Evolutionary conservation across 2,888 invertebrate genomes (phyloP).

Genomic region (Macrophya annulata): DNA sequence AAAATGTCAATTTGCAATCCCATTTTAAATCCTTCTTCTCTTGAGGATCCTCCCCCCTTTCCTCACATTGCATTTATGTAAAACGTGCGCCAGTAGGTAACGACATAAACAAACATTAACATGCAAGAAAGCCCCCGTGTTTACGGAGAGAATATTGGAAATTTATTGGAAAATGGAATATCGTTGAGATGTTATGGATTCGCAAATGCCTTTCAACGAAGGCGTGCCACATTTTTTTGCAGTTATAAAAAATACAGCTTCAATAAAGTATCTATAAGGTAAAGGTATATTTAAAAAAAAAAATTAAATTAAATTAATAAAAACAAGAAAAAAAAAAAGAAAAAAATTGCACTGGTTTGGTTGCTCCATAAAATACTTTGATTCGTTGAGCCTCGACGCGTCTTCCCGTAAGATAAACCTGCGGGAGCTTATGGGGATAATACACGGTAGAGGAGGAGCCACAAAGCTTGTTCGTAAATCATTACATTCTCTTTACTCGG

Average conservation of each 20-base stretch:
- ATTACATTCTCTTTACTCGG: slow-evolving; percentile 47
- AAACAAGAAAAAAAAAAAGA: not conserved
- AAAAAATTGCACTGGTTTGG: slow-evolving; percentile 15
- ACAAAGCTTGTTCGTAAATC: slow-evolving; percentile 52
- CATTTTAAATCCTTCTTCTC: no score
- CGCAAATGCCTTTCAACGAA: slow-evolving; percentile 9
- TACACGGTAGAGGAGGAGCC: slow-evolving; percentile 49
- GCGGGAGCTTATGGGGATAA: slow-evolving; percentile 24
- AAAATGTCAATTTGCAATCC: no score
- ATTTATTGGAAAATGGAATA: slow-evolving; percentile 39
- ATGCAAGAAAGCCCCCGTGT: slow-evolving; percentile 14
- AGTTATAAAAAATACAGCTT: slow-evolving; percentile 8
- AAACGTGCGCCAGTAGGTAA: slow-evolving; percentile 3
- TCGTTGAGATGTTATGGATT: slow-evolving; percentile 36
- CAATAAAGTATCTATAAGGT: not conserved
- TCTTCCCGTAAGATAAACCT: slow-evolving; percentile 24
- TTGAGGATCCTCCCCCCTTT: no score
- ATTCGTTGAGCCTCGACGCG: slow-evolving; percentile 43
- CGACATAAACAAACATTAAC: slow-evolving; percentile 33
- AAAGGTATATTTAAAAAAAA: not conserved
- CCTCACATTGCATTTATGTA: not conserved
- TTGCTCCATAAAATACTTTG: slow-evolving; percentile 27
- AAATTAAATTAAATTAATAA: not conserved
- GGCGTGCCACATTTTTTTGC: not conserved
- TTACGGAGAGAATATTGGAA: slow-evolving; percentile 18